Base-by-base conservation (phyloP, 2,888 invertebrate genomes). In the Acleris literana region DNA sequence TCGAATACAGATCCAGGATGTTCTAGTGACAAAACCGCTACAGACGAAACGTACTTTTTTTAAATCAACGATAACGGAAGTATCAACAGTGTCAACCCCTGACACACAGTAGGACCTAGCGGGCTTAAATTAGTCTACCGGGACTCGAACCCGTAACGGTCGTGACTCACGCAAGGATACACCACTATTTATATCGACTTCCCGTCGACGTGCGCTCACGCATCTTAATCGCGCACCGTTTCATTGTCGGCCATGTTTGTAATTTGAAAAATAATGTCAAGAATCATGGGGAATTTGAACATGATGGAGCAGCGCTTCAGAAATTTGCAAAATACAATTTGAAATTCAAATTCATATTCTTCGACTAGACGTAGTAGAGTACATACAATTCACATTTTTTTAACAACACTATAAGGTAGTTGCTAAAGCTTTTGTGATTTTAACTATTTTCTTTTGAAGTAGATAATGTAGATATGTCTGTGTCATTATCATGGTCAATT, bases 151-250 rank as follows among this genome's bases (percentile, higher is more conserved):
- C 46, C 52, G 46, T 49, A 46, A 63, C 57, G 43, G 29, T 44
- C 49, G 67, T 60, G 56, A 61, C 58, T 71, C 71, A 71, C 68
- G 63, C 70, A 69, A 71, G 71, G 72, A 64, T 69, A 63, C 64
- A 67, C 33, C 57, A 59, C 66, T 73, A 72, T 72, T 72, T 70
- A 72, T 70, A 73, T 39, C 51, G 63, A 69, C 71, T 75, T 75
- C 74, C 74, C 70, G 74, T 70, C 62, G 68, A 46, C 67, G 76
- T 74, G 75, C 76, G 74, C 73, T 48, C 70, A 74, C 78, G 82
- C 83, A 83, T 84, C 74, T 76, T 79, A 81, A 84, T 80, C 69
- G 61, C 59, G 65, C 58, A 68, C 66, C 57, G 25, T 46, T 17
- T 44, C 64, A 49, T 65, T 65, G 65, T 65, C 65, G 46, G 64